phyloP scores from a whole-genome alignment of 2,888 invertebrate species.

The Phengaris arion region DNA sequence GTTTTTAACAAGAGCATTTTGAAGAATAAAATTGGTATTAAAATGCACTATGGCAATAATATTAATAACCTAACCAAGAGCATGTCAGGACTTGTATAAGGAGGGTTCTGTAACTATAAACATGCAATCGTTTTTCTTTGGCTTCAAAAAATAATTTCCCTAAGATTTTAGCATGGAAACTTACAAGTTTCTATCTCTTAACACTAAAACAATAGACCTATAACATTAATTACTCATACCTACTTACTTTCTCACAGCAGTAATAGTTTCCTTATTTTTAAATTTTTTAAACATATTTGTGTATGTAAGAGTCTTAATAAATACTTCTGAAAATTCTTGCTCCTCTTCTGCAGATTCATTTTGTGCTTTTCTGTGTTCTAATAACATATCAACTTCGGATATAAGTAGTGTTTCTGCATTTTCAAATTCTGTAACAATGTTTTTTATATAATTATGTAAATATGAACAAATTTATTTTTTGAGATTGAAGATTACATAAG shows the following conservation, averaged over 20 bases:
- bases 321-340: constrained; percentile 98
- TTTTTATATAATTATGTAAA: background rate
- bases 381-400: constrained; percentile 96
- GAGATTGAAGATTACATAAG: no score
- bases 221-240: background rate
- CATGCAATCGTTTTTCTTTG: no score
- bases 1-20: no score
- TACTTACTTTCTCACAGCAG: constrained; percentile 93
- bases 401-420: constrained; percentile 98
- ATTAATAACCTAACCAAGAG: no score
- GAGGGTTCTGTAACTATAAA: no score
- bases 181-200: background rate
- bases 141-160: no score
- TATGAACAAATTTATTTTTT: background rate
- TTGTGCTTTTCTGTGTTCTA: constrained; percentile 98
- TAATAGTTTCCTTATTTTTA: constrained; percentile 98
- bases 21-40: no score
- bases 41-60: no score
- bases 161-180: no score
- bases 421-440: constrained; percentile 90
- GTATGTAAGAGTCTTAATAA: constrained; percentile 98
- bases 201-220: background rate
- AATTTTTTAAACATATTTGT: constrained; percentile 97
- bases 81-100: no score
- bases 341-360: constrained; percentile 99